phyloP scores from a whole-genome alignment of 2,113 vertebrate species.

The Martes martes region DNA sequence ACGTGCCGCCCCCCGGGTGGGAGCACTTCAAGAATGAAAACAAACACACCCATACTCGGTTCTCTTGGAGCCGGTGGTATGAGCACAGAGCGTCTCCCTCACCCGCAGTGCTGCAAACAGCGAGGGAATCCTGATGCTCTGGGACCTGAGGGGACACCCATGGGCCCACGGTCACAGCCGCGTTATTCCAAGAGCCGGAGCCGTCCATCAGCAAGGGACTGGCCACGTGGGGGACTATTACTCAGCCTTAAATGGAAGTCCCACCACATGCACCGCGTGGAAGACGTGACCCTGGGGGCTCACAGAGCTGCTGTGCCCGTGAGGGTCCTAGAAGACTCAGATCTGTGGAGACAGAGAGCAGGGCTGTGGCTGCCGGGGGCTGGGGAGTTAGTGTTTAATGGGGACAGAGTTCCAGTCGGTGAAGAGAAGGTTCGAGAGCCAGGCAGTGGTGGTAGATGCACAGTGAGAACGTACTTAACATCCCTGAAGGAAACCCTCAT shows the following conservation, averaged over 20 bases:
- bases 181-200: not conserved
- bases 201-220: not conserved
- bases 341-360: not conserved
- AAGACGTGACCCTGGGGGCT: not conserved
- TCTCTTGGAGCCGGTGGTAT: not conserved
- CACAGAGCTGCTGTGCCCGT: not conserved
- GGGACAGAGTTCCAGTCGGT: not conserved
- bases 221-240: not conserved
- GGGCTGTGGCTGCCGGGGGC: not conserved
- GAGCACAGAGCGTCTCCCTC: not conserved
- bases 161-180: not conserved
- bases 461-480: not conserved
- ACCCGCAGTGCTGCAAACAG: not conserved
- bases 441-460: not conserved
- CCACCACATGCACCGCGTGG: too few species aligned
- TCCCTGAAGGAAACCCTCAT: not conserved
- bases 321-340: not conserved
- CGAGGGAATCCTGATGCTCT: not conserved
- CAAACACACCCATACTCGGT: not conserved
- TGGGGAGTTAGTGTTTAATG: not conserved
- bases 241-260: not conserved
- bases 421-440: not conserved
- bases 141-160: not conserved
- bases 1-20: not conserved
- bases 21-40: not conserved